These are phyloP conservation scores for Boloria selene DNA, from an alignment of 2,888 invertebrate genomes.

Conservation along the genomic window DNA sequence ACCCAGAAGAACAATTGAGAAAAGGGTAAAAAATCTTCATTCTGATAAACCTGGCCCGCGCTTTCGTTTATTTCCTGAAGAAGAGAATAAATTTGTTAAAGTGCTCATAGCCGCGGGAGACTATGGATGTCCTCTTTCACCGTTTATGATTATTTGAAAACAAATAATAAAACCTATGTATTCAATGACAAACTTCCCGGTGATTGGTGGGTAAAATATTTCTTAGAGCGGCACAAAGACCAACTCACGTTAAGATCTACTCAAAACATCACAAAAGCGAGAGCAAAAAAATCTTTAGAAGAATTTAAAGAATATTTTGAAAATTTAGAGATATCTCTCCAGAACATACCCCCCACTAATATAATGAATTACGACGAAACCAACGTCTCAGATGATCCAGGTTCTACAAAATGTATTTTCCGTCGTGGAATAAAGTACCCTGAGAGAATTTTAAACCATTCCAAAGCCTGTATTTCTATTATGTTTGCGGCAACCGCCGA, in stretches of 20 bases:
- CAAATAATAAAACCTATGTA: conserved; percentile 3
- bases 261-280: conserved; percentile 37
- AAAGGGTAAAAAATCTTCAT: too few species aligned
- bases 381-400: too few species aligned
- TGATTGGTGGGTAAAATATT: conserved; percentile 16
- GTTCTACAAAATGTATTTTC: too few species aligned
- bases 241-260: conserved; percentile 33
- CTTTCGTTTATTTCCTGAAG: conserved; percentile 15
- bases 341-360: conserved; percentile 23
- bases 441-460: too few species aligned
- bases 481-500: too few species aligned
- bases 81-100: conserved; percentile 20
- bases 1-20: too few species aligned
- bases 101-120: conserved; percentile 24
- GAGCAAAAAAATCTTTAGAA: conserved; percentile 32
- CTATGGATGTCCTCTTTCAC: conserved; percentile 35
- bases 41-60: conserved; percentile 1
- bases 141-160: conserved; percentile 21
- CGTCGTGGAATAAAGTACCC: too few species aligned
- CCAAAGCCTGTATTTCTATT: too few species aligned
- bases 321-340: conserved; percentile 27
- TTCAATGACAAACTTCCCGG: conserved; percentile 6
- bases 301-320: conserved; percentile 35
- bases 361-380: conserved; percentile 43
- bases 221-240: conserved; percentile 27